phyloP scores from a whole-genome alignment of 2,113 vertebrate species.

The Xenopus tropicalis region UCB_Xtro_10.0 CM004446.2:59237001-59237500 shows the following conservation, averaged over 20 bases:
- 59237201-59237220: not conserved
- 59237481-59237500: not conserved
- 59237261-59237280: constrained; percentile 18
- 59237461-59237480: not conserved
- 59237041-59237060: no score
- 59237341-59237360: constrained; percentile 29
- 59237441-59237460: no score
- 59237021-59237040: no score
- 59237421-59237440: constrained; percentile 8
- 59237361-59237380: constrained; percentile 4
- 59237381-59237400: not conserved
- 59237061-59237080: no score
- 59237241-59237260: no score
- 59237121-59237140: not conserved
- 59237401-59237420: constrained; percentile 10
- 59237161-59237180: not conserved
- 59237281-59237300: constrained; percentile 30
- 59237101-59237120: no score
- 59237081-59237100: no score
- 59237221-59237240: no score
- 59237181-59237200: not conserved
- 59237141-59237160: not conserved
- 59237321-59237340: not conserved
- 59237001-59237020: no score
- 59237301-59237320: not conserved